phyloP scores from a whole-genome alignment of 2,113 vertebrate genomes.

The Peromyscus maniculatus region DNA sequence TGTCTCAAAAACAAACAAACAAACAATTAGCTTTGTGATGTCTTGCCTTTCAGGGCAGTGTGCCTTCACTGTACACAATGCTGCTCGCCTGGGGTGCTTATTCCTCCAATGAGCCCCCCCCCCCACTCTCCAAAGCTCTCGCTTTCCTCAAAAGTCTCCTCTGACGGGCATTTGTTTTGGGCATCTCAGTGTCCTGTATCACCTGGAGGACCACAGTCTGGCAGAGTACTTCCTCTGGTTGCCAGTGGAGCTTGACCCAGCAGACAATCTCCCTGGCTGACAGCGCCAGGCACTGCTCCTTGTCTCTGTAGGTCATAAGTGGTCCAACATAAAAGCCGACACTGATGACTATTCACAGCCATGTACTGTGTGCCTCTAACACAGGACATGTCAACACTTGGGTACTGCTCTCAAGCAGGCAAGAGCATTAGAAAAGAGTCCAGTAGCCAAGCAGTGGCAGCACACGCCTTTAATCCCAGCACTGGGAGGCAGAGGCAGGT shows the following conservation, averaged over 20 bases:
- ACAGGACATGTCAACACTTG: neutral
- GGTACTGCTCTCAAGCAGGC: neutral
- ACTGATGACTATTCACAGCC: neutral
- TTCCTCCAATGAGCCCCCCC: neutral
- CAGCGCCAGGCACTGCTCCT: neutral
- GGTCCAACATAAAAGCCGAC: constrained; percentile 1
- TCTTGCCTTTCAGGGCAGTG: neutral
- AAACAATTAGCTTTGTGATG: neutral
- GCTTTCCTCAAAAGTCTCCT: neutral
- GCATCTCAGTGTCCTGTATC: neutral
- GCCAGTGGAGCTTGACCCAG: neutral
- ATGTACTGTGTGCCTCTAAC: neutral
- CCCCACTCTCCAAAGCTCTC: too few relatives aligned
- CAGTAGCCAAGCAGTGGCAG: too few relatives aligned
- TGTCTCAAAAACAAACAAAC: too few relatives aligned
- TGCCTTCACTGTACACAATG: neutral
- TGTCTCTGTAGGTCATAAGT: neutral
- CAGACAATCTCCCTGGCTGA: neutral
- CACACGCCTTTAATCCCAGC: too few relatives aligned
- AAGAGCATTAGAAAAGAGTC: neutral
- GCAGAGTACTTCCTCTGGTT: neutral
- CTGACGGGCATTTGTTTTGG: neutral
- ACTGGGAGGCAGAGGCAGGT: too few relatives aligned
- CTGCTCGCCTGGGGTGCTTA: neutral
- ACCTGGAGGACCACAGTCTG: neutral